Percentiles rank a stretch among this genome's conserved stretches.
Evolutionary conservation across 2,113 vertebrate species (phyloP).

Genomic region (Meriones unguiculatus): DNA sequence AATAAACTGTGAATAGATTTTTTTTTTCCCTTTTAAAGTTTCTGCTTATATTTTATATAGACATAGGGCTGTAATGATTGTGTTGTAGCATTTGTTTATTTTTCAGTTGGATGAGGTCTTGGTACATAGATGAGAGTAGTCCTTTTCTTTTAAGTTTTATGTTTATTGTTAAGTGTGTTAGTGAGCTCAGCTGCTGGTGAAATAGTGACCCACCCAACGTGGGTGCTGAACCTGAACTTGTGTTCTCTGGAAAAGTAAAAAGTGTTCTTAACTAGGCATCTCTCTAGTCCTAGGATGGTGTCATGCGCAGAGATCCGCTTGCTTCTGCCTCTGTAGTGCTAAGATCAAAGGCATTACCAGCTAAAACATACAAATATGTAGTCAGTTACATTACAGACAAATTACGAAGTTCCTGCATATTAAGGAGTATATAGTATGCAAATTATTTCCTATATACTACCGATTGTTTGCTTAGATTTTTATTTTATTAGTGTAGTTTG

Average conservation of each 20-base stretch:
- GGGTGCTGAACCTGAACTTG: not conserved
- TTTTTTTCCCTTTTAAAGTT: not conserved
- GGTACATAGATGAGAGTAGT: not conserved
- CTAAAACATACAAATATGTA: not conserved
- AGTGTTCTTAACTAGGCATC: not conserved
- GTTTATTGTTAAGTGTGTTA: not conserved
- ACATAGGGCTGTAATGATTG: not conserved
- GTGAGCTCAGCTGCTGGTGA: not conserved
- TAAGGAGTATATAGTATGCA: not conserved
- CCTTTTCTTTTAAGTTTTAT: slow-evolving; percentile 12
- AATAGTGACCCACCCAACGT: not conserved
- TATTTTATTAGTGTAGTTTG: not conserved
- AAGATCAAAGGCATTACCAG: not conserved
- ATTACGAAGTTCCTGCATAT: not conserved
- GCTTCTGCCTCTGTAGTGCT: not conserved
- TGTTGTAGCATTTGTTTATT: not conserved
- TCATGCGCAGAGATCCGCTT: not conserved
- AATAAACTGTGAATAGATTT: not conserved
- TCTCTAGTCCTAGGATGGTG: not conserved
- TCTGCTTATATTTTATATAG: not conserved
- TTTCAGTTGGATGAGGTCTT: not conserved
- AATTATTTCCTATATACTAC: not conserved
- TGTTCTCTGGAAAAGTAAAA: not conserved
- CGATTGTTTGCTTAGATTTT: not conserved
- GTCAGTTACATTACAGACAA: not conserved